phyloP scores from a whole-genome alignment of 2,797 vertebrate genomes.

The Falco concolor region DNA sequence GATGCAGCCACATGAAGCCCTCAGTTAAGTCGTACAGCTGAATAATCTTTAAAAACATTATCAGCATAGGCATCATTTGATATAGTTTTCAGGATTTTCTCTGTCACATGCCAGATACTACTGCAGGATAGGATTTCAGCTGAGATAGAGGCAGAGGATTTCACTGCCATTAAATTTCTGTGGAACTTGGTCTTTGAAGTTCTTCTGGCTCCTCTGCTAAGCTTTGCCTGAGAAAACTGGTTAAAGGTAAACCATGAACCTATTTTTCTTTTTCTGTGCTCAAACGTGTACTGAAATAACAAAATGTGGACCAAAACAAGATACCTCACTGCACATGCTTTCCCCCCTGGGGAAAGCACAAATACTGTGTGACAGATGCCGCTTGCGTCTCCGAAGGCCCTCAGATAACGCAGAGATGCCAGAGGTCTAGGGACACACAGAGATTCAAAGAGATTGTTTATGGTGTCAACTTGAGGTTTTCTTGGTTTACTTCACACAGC shows the following conservation, averaged over 20 bases:
- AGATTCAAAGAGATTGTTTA: neutral
- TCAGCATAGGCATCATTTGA: neutral
- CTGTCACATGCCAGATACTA: neutral
- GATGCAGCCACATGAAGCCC: neutral
- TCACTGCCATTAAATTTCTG: neutral
- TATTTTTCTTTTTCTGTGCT: neutral
- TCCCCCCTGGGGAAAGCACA: neutral
- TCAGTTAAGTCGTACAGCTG: neutral
- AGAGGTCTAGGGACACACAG: neutral
- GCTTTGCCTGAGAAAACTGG: neutral
- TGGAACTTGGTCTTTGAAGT: neutral
- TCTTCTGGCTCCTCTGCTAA: neutral
- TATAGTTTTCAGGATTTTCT: constrained; percentile 7
- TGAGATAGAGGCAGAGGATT: neutral
- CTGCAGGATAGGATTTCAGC: neutral
- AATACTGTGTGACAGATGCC: neutral
- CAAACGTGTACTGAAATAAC: neutral
- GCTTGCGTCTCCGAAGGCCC: neutral
- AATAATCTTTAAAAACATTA: neutral
- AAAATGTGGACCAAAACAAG: neutral
- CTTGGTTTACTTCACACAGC: neutral
- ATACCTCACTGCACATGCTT: neutral
- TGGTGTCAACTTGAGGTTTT: constrained; percentile 10
- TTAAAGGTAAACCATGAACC: neutral
- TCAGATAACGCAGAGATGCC: neutral